phyloP scores from a whole-genome alignment of 2,797 vertebrate species.

The Cyprinella venusta region DNA sequence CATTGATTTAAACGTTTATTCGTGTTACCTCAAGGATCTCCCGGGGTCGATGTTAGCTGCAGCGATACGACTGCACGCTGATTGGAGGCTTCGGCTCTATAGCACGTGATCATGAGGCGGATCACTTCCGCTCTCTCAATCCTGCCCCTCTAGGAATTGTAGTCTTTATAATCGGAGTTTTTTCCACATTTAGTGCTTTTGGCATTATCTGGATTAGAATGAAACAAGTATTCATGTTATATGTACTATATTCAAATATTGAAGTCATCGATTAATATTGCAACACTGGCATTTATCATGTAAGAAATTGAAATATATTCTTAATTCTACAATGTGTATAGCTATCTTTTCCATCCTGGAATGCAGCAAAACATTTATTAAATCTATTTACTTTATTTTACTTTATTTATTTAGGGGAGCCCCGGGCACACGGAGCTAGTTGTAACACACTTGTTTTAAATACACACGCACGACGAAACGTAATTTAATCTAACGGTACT shows the following conservation, averaged over 20 bases:
- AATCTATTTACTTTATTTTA: neutral
- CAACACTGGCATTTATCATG: neutral
- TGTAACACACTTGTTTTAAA: too few relatives aligned
- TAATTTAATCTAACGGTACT: too few relatives aligned
- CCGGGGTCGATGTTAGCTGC: constrained; percentile 59
- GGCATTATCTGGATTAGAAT: neutral
- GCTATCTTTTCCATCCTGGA: neutral
- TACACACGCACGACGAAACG: too few relatives aligned
- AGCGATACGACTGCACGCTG: constrained; percentile 48
- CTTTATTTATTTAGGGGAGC: neutral
- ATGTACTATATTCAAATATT: neutral
- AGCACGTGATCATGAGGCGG: constrained; percentile 1
- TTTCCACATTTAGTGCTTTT: neutral
- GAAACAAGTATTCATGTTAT: neutral
- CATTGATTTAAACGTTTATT: neutral
- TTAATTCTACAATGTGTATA: too few relatives aligned
- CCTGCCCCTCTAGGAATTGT: constrained; percentile 20
- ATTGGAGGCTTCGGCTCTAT: constrained; percentile 46
- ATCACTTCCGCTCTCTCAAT: neutral
- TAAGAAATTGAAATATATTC: neutral
- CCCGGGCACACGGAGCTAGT: too few relatives aligned
- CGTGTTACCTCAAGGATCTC: constrained; percentile 65
- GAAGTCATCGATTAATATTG: neutral
- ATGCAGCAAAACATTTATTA: neutral
- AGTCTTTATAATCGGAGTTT: neutral